phyloP scores from a whole-genome alignment of 2,888 invertebrate genomes.

The Tethea ocularis region DNA sequence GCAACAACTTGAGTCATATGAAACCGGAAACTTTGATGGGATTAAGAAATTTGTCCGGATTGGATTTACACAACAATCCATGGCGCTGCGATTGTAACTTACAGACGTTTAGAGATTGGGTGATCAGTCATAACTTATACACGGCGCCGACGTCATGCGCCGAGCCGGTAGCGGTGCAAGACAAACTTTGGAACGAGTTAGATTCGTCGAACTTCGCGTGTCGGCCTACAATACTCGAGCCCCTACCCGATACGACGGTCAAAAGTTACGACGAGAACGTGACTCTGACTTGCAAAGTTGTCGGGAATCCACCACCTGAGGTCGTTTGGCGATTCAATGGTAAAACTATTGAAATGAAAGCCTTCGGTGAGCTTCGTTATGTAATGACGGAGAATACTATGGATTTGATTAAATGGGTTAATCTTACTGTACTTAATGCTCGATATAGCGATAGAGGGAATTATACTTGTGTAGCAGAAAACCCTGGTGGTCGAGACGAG shows the following conservation, averaged over 20 bases:
- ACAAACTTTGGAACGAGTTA: constrained; percentile 90
- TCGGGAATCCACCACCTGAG: constrained; percentile 90
- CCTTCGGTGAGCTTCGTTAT: constrained; percentile 79
- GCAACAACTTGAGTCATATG: constrained; percentile 90
- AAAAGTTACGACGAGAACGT: constrained; percentile 88
- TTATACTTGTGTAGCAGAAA: constrained; percentile 92
- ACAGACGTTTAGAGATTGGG: constrained; percentile 90
- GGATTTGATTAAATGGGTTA: constrained; percentile 84
- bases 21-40: constrained; percentile 87
- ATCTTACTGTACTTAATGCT: constrained; percentile 87
- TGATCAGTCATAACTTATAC: constrained; percentile 88
- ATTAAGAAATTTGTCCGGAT: constrained; percentile 87
- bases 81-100: constrained; percentile 96
- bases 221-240: constrained; percentile 89
- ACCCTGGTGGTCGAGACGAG: constrained; percentile 91
- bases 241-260: constrained; percentile 83
- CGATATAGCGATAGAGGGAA: constrained; percentile 87
- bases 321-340: constrained; percentile 89
- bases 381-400: constrained; percentile 70
- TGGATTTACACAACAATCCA: constrained; percentile 91
- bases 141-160: constrained; percentile 90
- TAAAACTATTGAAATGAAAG: constrained; percentile 80
- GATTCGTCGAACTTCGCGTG: constrained; percentile 92
- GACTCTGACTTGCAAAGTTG: constrained; percentile 89
- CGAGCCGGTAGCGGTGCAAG: constrained; percentile 86